A percentile compares a stretch with the other conserved stretches of the same genome.
Evolutionary conservation across 2,113 vertebrate genomes (phyloP).

Genomic region (Meriones unguiculatus): DNA sequence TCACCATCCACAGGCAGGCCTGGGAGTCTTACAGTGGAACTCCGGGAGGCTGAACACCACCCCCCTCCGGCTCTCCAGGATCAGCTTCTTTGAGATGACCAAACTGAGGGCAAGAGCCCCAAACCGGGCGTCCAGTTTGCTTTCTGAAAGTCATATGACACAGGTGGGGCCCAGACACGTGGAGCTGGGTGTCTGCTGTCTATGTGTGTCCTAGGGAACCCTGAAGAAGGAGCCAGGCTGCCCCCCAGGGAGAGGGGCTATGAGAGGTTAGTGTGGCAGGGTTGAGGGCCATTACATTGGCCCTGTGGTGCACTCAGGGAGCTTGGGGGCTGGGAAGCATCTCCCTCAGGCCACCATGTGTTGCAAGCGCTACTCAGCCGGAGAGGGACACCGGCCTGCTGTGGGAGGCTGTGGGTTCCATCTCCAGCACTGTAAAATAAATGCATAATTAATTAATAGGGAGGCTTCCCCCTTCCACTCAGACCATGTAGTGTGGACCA

Average conservation of each 20-base stretch:
- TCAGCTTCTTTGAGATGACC: not conserved
- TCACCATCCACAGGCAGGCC: not conserved
- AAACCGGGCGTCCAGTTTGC: not conserved
- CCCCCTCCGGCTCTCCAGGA: not conserved
- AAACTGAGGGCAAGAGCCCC: not conserved
- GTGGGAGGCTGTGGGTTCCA: too few species aligned
- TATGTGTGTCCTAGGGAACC: not conserved
- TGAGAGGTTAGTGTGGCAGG: fast-evolving
- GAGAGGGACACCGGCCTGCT: too few species aligned
- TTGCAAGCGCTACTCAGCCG: not conserved
- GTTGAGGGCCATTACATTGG: too few species aligned
- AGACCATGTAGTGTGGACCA: fast-evolving
- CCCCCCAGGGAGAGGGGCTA: fast-evolving
- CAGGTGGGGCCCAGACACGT: not conserved
- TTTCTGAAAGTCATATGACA: not conserved
- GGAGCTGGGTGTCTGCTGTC: not conserved
- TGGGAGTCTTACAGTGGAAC: not conserved
- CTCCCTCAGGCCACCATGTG: fast-evolving
- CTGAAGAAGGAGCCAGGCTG: fast-evolving
- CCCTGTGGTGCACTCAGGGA: not conserved
- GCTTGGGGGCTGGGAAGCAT: not conserved
- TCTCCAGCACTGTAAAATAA: not conserved
- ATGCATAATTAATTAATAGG: not conserved
- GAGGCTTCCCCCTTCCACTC: fast-evolving
- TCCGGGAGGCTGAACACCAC: fast-evolving